Evolutionary conservation across 1,140 invertebrate species (phyloP).

Genomic region (Calephelis virginiensis): DNA sequence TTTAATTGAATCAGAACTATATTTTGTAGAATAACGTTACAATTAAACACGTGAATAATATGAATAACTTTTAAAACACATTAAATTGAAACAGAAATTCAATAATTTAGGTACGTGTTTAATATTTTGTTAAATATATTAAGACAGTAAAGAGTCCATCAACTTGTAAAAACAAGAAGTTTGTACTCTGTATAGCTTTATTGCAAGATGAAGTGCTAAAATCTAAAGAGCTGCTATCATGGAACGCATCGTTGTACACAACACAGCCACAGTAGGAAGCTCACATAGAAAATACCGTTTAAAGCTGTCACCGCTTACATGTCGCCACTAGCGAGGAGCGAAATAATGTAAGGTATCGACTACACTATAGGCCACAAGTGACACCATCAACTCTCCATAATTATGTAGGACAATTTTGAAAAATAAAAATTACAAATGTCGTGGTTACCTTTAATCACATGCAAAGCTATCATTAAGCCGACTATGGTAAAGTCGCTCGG

Average conservation of each 20-base stretch:
- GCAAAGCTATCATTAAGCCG: conserved; percentile 75
- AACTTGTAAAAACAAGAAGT: background rate
- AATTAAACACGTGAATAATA: no score
- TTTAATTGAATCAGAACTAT: no score
- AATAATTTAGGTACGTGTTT: no score
- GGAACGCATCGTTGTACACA: conserved; percentile 28
- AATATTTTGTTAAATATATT: background rate
- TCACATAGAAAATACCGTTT: conserved; percentile 53
- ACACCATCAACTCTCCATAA: conserved; percentile 38
- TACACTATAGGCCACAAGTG: conserved; percentile 44
- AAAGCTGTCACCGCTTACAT: conserved; percentile 56
- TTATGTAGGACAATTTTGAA: conserved; percentile 33
- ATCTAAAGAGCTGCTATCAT: conserved; percentile 21
- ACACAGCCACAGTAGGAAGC: conserved; percentile 40
- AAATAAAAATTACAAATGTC: conserved; percentile 69
- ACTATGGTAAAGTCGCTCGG: conserved; percentile 60
- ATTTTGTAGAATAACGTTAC: no score
- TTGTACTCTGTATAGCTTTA: conserved; percentile 10
- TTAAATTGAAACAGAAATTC: no score
- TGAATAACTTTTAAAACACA: no score
- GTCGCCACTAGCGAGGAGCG: conserved; percentile 41
- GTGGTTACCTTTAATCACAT: conserved; percentile 74
- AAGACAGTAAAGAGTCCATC: background rate
- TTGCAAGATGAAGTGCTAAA: conserved; percentile 20
- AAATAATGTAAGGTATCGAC: conserved; percentile 50